A percentile compares a stretch with the other conserved stretches of the same genome.
Evolutionary conservation across 2,113 vertebrate genomes (phyloP).

Genomic region (Litocranius walleri): DNA sequence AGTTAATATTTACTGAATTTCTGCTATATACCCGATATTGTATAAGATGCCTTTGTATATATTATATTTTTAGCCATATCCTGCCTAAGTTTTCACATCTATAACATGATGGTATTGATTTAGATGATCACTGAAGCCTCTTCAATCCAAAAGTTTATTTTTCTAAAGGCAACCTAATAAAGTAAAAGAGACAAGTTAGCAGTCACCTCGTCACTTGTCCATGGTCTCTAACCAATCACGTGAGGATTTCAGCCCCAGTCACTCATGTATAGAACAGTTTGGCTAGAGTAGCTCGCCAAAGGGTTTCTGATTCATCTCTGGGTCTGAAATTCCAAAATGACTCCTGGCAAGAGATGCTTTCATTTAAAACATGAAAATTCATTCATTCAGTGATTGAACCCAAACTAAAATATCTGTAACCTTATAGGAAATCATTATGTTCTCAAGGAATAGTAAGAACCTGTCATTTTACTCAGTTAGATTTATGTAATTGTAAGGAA

Average conservation of each 20-base stretch:
- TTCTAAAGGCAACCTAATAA: not conserved
- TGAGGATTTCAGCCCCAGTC: not conserved
- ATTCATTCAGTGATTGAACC: not conserved
- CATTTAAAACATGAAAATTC: not conserved
- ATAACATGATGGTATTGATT: not conserved
- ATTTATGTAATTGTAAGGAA: not conserved
- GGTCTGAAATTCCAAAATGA: constrained; percentile 11
- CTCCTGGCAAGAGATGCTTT: not conserved
- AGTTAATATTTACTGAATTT: not conserved
- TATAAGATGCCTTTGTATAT: not conserved
- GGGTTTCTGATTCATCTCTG: not conserved
- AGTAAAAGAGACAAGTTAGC: not conserved
- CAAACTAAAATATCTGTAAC: not conserved
- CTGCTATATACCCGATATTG: not conserved
- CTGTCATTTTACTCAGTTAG: not conserved
- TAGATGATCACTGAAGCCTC: not conserved
- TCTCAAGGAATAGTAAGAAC: not conserved
- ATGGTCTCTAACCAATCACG: not conserved
- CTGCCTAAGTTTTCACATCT: not conserved
- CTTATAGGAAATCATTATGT: not conserved
- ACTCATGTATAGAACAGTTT: not conserved
- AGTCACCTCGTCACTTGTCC: not conserved
- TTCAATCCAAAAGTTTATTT: not conserved
- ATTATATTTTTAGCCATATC: not conserved
- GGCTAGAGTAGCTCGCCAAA: not conserved